Conservation (phyloP, 2,113 vertebrate genomes). For the Thamnophis sirtalis region DNA sequence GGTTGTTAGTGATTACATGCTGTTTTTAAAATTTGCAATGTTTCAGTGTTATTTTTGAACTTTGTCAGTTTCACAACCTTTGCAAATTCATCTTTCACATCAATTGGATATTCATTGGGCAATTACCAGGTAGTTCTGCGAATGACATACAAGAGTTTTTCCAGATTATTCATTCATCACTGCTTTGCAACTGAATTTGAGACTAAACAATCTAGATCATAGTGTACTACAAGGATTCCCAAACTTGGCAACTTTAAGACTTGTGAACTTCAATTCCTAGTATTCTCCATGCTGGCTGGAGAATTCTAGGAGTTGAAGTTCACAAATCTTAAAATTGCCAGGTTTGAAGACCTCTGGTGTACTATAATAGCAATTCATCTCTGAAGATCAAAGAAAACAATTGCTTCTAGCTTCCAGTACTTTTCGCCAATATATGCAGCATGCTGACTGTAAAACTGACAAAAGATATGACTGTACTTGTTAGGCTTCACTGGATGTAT, state of each 20-base stretch:
- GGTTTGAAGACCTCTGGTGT: too few species aligned
- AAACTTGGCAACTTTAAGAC: too few species aligned
- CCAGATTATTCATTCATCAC: background rate
- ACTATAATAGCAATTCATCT: constrained; percentile 7
- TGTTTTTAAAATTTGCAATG: background rate
- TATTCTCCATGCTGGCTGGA: too few species aligned
- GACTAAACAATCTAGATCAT: background rate
- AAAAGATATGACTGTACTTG: constrained; percentile 5
- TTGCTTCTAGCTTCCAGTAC: background rate
- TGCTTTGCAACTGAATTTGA: background rate
- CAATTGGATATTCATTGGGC: background rate
- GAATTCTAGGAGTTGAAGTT: too few species aligned
- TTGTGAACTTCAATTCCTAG: too few species aligned
- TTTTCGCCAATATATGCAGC: background rate
- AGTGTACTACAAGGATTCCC: too few species aligned
- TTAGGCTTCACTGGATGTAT: constrained; percentile 24
- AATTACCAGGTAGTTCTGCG: background rate
- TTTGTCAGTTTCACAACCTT: background rate
- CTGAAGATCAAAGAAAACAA: background rate
- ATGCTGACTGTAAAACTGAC: constrained; percentile 6
- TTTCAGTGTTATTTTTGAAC: background rate
- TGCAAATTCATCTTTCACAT: background rate
- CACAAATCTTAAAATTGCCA: too few species aligned
- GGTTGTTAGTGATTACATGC: too few species aligned
- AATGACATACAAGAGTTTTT: background rate